Conservation (phyloP, 2,888 invertebrate species). For the Fabriciana adippe region DNA sequence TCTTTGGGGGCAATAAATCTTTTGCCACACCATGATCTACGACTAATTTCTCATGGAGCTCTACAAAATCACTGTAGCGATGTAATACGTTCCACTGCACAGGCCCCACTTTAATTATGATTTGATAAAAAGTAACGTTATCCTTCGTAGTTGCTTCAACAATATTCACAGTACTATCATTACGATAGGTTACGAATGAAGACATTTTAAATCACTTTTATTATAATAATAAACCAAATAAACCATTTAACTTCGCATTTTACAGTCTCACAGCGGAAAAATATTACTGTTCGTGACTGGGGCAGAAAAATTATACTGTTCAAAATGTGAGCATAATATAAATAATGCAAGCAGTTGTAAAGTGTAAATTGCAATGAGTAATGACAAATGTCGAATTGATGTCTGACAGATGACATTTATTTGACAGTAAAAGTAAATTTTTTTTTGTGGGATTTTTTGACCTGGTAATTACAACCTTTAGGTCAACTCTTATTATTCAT, state of each 20-base stretch:
- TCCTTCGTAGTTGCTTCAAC: slow-evolving; percentile 85
- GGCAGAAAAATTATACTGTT: neutral
- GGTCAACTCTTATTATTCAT: too few relatives aligned
- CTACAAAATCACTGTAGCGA: slow-evolving; percentile 95
- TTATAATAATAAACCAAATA: neutral
- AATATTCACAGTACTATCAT: slow-evolving; percentile 85
- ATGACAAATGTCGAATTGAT: too few relatives aligned
- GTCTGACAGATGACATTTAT: too few relatives aligned
- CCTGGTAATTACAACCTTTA: too few relatives aligned
- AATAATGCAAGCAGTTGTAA: too few relatives aligned
- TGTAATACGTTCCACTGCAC: slow-evolving; percentile 92
- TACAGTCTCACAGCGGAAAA: slow-evolving; percentile 17
- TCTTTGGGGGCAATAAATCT: slow-evolving; percentile 95
- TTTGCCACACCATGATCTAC: slow-evolving; percentile 76
- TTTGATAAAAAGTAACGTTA: slow-evolving; percentile 88
- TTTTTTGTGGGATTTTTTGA: too few relatives aligned
- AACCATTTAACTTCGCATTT: slow-evolving; percentile 27
- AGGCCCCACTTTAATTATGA: slow-evolving; percentile 86
- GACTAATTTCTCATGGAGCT: slow-evolving; percentile 91
- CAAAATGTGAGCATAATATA: too few relatives aligned
- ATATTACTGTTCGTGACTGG: slow-evolving; percentile 5
- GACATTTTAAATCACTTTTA: slow-evolving; percentile 81
- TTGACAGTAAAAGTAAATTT: too few relatives aligned
- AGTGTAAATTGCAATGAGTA: too few relatives aligned
- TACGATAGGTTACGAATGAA: slow-evolving; percentile 86